Conservation (phyloP, 2,888 invertebrate genomes). For the Fragum fragum region DNA sequence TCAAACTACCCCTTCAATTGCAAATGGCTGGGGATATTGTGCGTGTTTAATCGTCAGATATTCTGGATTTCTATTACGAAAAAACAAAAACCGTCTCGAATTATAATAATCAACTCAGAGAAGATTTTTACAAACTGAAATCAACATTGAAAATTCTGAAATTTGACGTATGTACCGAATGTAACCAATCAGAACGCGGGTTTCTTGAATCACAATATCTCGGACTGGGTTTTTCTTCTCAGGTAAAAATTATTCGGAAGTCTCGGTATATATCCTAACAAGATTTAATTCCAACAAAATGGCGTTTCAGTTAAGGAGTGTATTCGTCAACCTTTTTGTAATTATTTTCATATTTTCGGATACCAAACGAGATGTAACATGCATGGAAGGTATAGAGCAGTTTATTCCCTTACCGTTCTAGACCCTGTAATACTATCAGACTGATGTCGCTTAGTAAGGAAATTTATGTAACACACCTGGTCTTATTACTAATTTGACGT, state of each 20-base stretch:
- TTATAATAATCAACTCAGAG: no score
- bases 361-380: conserved; percentile 1
- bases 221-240: conserved; percentile 20
- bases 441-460: no score
- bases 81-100: no score
- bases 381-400: conserved; percentile 13
- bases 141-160: conserved; percentile 7
- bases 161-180: conserved; percentile 14
- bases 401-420: not conserved
- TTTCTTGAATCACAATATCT: not conserved
- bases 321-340: conserved; percentile 12
- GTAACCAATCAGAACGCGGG: not conserved
- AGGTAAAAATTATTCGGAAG: conserved; percentile 17
- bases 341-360: conserved; percentile 18
- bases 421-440: not conserved
- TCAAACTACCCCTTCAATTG: no score
- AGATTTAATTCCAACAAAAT: conserved; percentile 4
- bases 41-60: no score
- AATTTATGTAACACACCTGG: conserved; percentile 25
- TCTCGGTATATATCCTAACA: not conserved
- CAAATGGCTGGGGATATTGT: no score
- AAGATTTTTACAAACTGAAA: no score
- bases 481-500: conserved; percentile 12
- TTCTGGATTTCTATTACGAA: no score
- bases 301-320: conserved; percentile 22